Evolutionary conservation across 2,113 vertebrate species (phyloP).

Genomic region (Chamaetylas fuelleborni): DNA sequence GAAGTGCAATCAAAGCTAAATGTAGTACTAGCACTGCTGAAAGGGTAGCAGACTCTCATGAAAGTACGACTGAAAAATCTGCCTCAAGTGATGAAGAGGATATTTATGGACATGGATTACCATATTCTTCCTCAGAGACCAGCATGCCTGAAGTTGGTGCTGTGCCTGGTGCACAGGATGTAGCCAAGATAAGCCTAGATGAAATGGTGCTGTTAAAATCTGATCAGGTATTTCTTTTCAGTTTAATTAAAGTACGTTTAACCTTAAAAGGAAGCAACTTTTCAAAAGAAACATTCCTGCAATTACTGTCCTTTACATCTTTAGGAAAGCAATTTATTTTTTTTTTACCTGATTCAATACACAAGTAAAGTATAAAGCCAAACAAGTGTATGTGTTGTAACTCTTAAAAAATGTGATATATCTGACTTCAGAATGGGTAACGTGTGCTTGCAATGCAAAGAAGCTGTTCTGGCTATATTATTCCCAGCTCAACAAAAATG

Average conservation of each 20-base stretch:
- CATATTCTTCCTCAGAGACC: constrained; percentile 69
- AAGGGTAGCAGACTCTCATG: neutral
- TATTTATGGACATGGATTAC: constrained; percentile 84
- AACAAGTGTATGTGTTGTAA: neutral
- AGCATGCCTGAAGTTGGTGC: constrained; percentile 69
- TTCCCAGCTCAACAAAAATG: neutral
- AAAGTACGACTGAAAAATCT: constrained; percentile 35
- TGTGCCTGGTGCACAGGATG: constrained; percentile 60
- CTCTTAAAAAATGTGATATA: neutral
- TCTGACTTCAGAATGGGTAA: neutral
- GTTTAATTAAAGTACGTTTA: neutral
- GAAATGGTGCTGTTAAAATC: constrained; percentile 73
- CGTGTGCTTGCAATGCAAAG: neutral
- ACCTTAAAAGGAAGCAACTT: neutral
- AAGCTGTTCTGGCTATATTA: neutral
- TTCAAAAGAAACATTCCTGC: neutral
- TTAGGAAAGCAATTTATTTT: neutral
- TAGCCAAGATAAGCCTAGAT: constrained; percentile 58
- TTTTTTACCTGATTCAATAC: neutral
- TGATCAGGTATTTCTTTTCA: constrained; percentile 79
- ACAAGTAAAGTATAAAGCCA: neutral
- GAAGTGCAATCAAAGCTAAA: neutral
- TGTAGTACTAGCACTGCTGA: neutral
- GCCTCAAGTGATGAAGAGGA: constrained; percentile 93
- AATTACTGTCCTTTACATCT: neutral